phyloP scores from a whole-genome alignment of 2,113 vertebrate genomes.

The Osmerus eperlanus region DNA sequence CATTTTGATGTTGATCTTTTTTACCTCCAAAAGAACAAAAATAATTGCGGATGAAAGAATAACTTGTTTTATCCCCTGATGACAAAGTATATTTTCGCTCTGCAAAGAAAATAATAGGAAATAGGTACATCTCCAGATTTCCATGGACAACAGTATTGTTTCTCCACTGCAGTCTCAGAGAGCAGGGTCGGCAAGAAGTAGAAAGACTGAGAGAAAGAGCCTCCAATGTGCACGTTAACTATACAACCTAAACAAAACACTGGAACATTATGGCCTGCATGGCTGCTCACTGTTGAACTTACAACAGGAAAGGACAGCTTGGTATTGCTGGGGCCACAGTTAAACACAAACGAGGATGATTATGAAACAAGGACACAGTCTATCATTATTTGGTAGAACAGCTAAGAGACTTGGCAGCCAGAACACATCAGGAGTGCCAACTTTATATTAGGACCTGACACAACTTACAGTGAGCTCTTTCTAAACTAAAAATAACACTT shows the following conservation, averaged over 20 bases:
- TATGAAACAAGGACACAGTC: slow-evolving; percentile 37
- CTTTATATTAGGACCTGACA: background rate
- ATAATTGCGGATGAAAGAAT: slow-evolving; percentile 6
- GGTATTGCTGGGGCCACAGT: background rate
- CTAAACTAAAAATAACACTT: background rate
- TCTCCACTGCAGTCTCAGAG: background rate
- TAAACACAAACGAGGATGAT: slow-evolving; percentile 27
- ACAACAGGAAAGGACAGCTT: too few relatives aligned
- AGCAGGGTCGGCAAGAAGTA: background rate
- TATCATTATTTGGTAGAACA: slow-evolving; percentile 33
- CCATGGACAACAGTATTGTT: background rate
- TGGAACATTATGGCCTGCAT: background rate
- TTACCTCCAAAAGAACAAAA: too few relatives aligned
- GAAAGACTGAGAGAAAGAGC: too few relatives aligned
- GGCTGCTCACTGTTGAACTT: too few relatives aligned
- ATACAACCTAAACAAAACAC: background rate
- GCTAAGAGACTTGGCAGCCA: slow-evolving; percentile 52
- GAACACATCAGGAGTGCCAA: slow-evolving; percentile 43
- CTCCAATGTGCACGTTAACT: too few relatives aligned
- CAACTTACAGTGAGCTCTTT: background rate
- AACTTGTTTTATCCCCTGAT: slow-evolving; percentile 4
- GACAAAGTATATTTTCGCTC: background rate
- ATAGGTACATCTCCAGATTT: background rate
- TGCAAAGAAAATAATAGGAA: background rate
- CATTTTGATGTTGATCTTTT: background rate